A percentile compares a stretch with the other conserved stretches of the same genome.
Conservation (phyloP, 2,113 vertebrate genomes). For the Seriola dumerili region DNA sequence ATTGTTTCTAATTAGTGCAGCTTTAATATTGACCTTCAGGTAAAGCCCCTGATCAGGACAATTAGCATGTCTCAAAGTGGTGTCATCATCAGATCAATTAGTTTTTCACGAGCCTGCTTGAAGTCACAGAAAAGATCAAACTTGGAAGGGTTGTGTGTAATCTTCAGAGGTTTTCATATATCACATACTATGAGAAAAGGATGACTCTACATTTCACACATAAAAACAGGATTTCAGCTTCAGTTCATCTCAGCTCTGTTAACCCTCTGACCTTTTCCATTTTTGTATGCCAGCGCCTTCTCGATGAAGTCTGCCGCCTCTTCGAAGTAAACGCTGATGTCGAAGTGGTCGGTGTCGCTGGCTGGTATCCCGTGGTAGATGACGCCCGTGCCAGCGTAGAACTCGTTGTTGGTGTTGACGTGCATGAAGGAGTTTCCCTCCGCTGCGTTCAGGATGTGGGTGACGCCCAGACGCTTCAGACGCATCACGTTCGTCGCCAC, state of each 20-base stretch:
- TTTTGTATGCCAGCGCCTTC: conserved; percentile 89
- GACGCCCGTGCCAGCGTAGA: conserved; percentile 91
- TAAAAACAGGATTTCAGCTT: too few species aligned
- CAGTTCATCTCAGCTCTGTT: neutral
- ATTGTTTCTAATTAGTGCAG: too few species aligned
- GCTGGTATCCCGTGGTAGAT: conserved; percentile 93
- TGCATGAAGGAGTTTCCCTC: conserved; percentile 98
- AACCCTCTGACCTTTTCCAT: conserved; percentile 85
- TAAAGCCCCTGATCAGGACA: too few species aligned
- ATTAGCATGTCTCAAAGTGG: too few species aligned
- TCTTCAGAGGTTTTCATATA: too few species aligned
- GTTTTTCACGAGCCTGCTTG: too few species aligned
- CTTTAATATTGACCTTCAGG: too few species aligned
- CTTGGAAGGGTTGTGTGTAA: too few species aligned
- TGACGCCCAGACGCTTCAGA: conserved; percentile 90
- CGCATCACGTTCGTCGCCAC: conserved; percentile 89
- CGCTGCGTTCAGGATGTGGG: conserved; percentile 94
- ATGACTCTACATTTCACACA: too few species aligned
- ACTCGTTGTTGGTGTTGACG: conserved; percentile 92
- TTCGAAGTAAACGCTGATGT: conserved; percentile 95
- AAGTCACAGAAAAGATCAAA: too few species aligned
- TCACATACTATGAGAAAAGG: too few species aligned
- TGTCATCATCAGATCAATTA: too few species aligned
- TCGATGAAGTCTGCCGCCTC: conserved; percentile 94
- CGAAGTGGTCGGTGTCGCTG: conserved; percentile 92